Evolutionary conservation across 2,113 vertebrate genomes (phyloP).

Genomic region (Ammodytes marinus): DNA sequence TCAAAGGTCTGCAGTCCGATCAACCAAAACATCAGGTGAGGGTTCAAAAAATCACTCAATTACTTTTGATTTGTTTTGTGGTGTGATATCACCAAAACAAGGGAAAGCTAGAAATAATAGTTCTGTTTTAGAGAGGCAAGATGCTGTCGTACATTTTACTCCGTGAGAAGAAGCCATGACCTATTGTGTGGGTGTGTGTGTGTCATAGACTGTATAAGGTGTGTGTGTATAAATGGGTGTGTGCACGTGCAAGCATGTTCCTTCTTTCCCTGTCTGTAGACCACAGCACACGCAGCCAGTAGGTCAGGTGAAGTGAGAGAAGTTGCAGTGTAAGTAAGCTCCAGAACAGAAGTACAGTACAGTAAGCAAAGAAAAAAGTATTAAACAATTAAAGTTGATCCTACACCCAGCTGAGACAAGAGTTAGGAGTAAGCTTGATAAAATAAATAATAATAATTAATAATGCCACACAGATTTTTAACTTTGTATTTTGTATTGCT

Average conservation of each 20-base stretch:
- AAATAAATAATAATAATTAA: too few relatives aligned
- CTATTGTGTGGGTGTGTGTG: not conserved
- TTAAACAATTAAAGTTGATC: not conserved
- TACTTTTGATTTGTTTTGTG: not conserved
- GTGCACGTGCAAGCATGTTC: not conserved
- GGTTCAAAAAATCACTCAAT: not conserved
- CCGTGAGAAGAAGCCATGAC: not conserved
- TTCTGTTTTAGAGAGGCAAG: not conserved
- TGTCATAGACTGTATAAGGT: not conserved
- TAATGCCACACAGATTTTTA: not conserved
- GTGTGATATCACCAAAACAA: not conserved
- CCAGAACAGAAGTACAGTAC: not conserved
- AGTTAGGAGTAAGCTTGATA: not conserved
- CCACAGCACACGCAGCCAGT: constrained; percentile 8
- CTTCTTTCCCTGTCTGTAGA: constrained; percentile 7
- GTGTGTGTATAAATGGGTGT: not conserved
- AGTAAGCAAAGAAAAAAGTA: too few relatives aligned
- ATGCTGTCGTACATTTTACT: not conserved
- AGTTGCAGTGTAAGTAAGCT: constrained; percentile 4
- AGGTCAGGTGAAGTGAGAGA: constrained; percentile 16
- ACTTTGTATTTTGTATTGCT: not conserved
- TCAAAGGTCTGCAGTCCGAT: constrained; percentile 92
- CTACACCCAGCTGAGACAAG: not conserved
- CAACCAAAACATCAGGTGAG: constrained; percentile 94
- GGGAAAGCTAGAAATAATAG: not conserved